Evolutionary conservation across 1,140 invertebrate species (phyloP), one percentile per base, ranked within the genome.

Genomic region (Zophobas morio): DNA sequence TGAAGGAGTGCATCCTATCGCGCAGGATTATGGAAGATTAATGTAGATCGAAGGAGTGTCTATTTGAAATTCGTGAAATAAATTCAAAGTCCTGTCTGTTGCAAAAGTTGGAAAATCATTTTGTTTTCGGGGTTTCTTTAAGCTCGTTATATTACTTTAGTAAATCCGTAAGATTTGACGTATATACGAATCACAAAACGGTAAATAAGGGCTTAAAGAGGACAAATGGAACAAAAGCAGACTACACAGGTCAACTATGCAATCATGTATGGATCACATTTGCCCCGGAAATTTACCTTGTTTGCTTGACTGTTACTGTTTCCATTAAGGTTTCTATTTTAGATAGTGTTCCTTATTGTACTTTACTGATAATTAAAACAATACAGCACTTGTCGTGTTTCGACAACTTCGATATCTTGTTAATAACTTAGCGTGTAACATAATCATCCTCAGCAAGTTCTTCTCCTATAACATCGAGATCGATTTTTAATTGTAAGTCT

Each of bases 71-170:
- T 66, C n/a, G 37, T 20, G 60, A 39, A 36, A 66, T 66, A n/a
- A 42, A 42, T 66, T 42, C 39, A 66, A 66, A 66, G 42, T 66
- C 37, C n/a, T 20, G 6, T 66, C 60, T 66, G 40, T 54, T 73
- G 37, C 49, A 51, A 54, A 56, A 73, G 8, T 73, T 73, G 46
- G 47, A 72, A 56, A 73, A 73, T n/a, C 71, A 56, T 73, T 73
- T 47, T 73, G 71, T 73, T 73, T 73, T 56, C 71, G 35, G 36
- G 54, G 71, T 54, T 73, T 73, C 71, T 73, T 73, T 73, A 73
- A 73, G 71, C 71, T 73, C 56, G 71, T 73, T 73, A 54, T 73
- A 73, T 73, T 73, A 73, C 71, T 73, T 73, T 73, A 73, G 5
- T 73, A 56, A 73, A 73, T 73, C 71, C 71, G 37, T 39, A 57